These are phyloP conservation scores for Tetheella fluctuosa DNA, from an alignment of 2,888 invertebrate species.

Conservation along the genomic window DNA sequence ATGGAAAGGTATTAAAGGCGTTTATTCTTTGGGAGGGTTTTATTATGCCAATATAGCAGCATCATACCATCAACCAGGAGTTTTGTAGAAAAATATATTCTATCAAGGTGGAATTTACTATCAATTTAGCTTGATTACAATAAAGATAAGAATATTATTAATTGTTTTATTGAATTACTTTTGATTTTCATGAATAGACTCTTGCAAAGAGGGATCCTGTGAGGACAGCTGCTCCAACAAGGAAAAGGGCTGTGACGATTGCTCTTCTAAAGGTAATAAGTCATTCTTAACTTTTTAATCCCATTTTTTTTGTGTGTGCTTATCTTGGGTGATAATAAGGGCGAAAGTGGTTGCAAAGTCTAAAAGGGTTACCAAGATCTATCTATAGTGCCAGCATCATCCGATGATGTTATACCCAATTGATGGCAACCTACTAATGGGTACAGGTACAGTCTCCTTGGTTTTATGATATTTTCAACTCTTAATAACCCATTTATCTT, in stretches of 20 bases:
- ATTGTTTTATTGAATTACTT: slow-evolving; percentile 9
- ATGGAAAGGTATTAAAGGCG: background rate
- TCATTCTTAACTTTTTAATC: background rate
- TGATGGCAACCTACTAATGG: too few species aligned
- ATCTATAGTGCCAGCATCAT: too few species aligned
- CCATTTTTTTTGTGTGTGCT: too few species aligned
- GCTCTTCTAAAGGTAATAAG: slow-evolving; percentile 61
- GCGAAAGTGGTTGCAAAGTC: too few species aligned
- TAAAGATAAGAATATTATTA: too few species aligned
- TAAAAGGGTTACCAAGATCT: too few species aligned
- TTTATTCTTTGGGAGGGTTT: background rate
- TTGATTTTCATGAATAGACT: slow-evolving; percentile 46
- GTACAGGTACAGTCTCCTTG: background rate
- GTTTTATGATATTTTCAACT: too few species aligned
- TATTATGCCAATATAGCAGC: too few species aligned
- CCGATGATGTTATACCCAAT: too few species aligned
- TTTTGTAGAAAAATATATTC: background rate
- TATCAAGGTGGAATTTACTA: background rate
- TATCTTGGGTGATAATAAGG: too few species aligned
- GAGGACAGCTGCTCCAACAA: slow-evolving; percentile 68
- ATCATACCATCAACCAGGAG: background rate
- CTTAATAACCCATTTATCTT: slow-evolving; percentile 18
- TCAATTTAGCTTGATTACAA: background rate
- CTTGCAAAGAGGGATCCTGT: slow-evolving; percentile 69
- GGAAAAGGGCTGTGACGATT: slow-evolving; percentile 71